Evolutionary conservation across 1,140 invertebrate genomes (phyloP).

Genomic region (Pentalonia nigronervosa): DNA sequence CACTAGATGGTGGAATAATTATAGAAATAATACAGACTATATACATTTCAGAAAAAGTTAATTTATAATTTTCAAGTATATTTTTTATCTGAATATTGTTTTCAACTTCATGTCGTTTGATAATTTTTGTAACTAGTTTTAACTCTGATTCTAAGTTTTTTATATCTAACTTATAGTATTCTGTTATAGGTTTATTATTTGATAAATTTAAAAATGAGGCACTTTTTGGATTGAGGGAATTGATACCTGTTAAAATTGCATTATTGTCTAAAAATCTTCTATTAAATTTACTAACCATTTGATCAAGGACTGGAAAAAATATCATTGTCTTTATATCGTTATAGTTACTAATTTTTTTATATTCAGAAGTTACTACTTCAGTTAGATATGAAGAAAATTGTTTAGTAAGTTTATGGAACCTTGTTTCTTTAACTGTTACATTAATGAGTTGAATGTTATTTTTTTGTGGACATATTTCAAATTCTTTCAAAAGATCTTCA

Average conservation of each 20-base stretch:
- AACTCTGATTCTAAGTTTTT: neutral
- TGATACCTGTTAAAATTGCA: neutral
- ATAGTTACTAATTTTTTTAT: neutral
- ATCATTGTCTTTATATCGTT: conserved; percentile 29
- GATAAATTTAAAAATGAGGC: neutral
- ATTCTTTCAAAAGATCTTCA: conserved; percentile 14
- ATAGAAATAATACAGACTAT: neutral
- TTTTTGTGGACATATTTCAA: neutral
- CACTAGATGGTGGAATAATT: neutral
- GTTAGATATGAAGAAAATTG: neutral
- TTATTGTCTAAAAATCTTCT: neutral
- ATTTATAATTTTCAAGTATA: conserved; percentile 6
- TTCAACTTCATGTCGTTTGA: neutral
- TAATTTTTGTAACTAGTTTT: neutral
- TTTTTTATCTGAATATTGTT: neutral
- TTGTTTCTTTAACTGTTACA: neutral
- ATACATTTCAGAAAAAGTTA: conserved; percentile 1
- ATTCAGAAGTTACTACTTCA: conserved; percentile 21
- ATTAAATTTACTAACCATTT: neutral
- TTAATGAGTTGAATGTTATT: neutral
- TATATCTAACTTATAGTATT: neutral
- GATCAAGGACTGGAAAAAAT: conserved; percentile 15
- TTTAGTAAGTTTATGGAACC: neutral
- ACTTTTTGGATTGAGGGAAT: neutral
- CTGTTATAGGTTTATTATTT: neutral